Base-by-base conservation (phyloP, 1,140 invertebrate species). In the Tetramorium parvispinum region DNA sequence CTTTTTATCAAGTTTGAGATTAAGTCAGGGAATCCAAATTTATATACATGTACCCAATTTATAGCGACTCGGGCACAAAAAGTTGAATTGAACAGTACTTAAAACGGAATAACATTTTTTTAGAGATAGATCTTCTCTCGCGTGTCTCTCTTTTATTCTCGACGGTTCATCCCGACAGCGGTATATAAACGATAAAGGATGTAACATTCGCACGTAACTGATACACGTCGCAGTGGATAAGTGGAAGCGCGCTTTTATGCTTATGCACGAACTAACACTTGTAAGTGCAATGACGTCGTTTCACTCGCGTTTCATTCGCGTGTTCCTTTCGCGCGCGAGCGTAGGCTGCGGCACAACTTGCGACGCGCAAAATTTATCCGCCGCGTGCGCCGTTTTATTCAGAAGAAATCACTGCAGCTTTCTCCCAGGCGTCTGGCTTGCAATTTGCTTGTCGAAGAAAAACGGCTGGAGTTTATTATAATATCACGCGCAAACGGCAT, bases 141-240 rank as follows among this genome's bases (percentile, higher is more conserved):
- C 27, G 13, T 27, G 27, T 27, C 27, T 24, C 73, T 43, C 21
- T 65, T 61, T 32, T 63, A 57, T 63, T 78, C 57, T n/a, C 55
- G 11, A 13, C 40, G 32, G 18, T 57, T 55, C n/a, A n/a, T n/a
- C n/a, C 71, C 51, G 71, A 57, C 71, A 24, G 51, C 43, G 57
- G 76, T 65, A 46, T 46, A 32, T 4, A 32, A 65, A 65, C 76
- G 76, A 65, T 65, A 78, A 78, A 65, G 4, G 76, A 78, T 78
- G 40, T 51, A 65, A 65, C 43, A 65, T 78, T 78, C 4, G 59
- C 24, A 43, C 24, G 40, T 49, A n/a, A n/a, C 18, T 46, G 40
- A 78, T 78, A 32, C 43, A 51, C 18, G 18, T 32, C 59, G 43
- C 55, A 37, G 51, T n/a, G 24, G 46, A 65, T 43, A 65, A 78